Conservation (phyloP, 2,888 invertebrate species). For the Latrodectus hesperus region DNA sequence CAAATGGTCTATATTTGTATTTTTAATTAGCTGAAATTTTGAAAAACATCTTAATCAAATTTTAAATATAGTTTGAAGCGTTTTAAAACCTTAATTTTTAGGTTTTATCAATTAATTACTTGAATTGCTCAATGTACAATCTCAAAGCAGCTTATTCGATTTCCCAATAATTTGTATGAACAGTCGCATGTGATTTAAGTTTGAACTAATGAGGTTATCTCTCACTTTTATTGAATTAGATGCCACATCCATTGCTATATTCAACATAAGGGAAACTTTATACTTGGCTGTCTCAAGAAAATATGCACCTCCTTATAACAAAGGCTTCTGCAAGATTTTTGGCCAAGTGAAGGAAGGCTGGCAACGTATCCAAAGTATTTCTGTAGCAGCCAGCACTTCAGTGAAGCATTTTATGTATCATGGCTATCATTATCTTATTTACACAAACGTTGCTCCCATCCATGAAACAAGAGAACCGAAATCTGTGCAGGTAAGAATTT, state of each 20-base stretch:
- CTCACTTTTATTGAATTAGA: slow-evolving; percentile 7
- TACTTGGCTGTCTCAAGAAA: slow-evolving; percentile 39
- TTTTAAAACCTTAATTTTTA: no score
- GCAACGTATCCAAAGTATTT: slow-evolving; percentile 20
- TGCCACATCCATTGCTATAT: slow-evolving; percentile 29
- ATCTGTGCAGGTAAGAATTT: slow-evolving; percentile 34
- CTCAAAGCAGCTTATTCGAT: no score
- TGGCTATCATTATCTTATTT: slow-evolving; percentile 48
- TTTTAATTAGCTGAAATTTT: no score
- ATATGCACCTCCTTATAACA: neutral
- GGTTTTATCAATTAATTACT: no score
- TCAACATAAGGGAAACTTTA: neutral
- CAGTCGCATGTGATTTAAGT: neutral
- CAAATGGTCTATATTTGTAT: no score
- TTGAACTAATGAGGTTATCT: neutral
- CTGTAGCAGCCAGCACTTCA: slow-evolving; percentile 9
- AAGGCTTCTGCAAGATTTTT: slow-evolving; percentile 23
- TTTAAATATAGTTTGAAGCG: no score
- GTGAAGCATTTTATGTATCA: slow-evolving; percentile 50
- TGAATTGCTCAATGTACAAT: no score
- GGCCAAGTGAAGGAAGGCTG: neutral
- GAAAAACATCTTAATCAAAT: no score
- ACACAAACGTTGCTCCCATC: slow-evolving; percentile 33
- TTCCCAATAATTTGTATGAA: no score
- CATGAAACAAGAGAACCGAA: slow-evolving; percentile 55